phyloP scores from a whole-genome alignment of 2,888 invertebrate species.

The Lordiphosa fenestrarum region DNA sequence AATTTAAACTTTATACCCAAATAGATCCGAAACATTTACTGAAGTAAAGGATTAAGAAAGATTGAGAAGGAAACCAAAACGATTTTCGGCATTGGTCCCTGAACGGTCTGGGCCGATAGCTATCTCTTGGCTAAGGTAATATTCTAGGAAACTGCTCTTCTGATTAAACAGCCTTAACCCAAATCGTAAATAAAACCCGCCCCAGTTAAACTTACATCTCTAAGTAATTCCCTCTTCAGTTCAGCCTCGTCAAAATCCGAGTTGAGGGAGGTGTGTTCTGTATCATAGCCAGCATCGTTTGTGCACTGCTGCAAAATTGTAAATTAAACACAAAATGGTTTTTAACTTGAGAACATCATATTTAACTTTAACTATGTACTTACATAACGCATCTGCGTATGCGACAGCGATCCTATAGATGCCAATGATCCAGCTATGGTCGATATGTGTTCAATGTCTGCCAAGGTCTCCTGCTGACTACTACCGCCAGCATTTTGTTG shows the following conservation, averaged over 20 bases:
- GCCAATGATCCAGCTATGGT: constrained; percentile 87
- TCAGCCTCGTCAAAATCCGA: constrained; percentile 91
- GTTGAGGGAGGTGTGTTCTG: constrained; percentile 90
- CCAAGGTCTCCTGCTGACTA: constrained; percentile 83
- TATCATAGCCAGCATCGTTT: constrained; percentile 86
- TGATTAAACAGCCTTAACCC: no score
- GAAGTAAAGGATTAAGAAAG: no score
- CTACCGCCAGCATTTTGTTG: constrained; percentile 71
- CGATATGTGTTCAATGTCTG: constrained; percentile 85
- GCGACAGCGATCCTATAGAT: constrained; percentile 83
- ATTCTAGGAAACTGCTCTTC: no score
- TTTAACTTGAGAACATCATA: not conserved
- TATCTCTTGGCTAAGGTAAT: no score
- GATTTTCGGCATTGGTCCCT: no score
- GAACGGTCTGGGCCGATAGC: no score
- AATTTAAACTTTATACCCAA: no score
- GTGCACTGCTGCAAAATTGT: constrained; percentile 65
- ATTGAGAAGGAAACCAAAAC: no score
- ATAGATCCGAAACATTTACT: no score
- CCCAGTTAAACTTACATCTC: constrained; percentile 92
- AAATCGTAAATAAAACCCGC: no score
- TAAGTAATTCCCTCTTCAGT: constrained; percentile 87
- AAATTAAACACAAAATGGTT: not conserved
- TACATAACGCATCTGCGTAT: constrained; percentile 80
- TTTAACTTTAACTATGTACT: constrained; percentile 29